These are phyloP conservation scores for Sisyra nigra DNA, from an alignment of 2,888 invertebrate species.

Conservation along the genomic window DNA sequence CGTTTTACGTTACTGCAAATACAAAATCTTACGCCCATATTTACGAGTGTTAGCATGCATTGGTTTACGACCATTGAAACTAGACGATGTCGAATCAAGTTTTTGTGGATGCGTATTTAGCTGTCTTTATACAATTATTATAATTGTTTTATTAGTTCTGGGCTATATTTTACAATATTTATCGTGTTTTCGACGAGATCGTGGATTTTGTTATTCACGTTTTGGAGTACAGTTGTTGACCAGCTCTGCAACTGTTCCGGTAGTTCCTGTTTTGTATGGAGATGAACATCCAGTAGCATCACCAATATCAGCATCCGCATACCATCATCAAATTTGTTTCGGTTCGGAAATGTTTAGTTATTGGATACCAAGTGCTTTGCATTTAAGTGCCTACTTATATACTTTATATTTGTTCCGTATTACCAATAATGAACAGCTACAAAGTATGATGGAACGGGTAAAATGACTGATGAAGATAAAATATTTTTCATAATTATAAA, in stretches of 20 bases:
- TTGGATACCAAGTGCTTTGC: constrained; percentile 53
- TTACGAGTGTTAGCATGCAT: constrained; percentile 54
- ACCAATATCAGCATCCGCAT: too few species aligned
- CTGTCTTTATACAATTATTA: constrained; percentile 45
- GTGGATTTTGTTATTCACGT: constrained; percentile 49
- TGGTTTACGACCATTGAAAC: constrained; percentile 53
- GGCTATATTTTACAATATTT: constrained; percentile 67
- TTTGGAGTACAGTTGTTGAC: too few species aligned
- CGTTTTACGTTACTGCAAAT: constrained; percentile 65
- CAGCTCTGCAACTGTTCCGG: constrained; percentile 14
- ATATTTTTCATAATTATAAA: neutral
- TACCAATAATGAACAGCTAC: constrained; percentile 66
- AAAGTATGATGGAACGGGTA: constrained; percentile 68
- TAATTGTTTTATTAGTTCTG: constrained; percentile 44
- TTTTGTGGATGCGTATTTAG: constrained; percentile 42
- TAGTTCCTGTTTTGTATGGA: constrained; percentile 12
- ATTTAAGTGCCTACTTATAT: constrained; percentile 55
- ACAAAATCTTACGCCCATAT: constrained; percentile 65
- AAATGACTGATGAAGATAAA: neutral
- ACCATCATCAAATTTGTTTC: constrained; percentile 45
- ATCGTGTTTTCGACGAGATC: constrained; percentile 56
- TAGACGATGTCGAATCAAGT: constrained; percentile 42
- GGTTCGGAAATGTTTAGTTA: constrained; percentile 57
- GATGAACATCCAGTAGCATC: constrained; percentile 15
- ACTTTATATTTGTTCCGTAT: constrained; percentile 57